phyloP scores from a whole-genome alignment of 2,797 vertebrate species.

The Catostomus latipinnis region DNA sequence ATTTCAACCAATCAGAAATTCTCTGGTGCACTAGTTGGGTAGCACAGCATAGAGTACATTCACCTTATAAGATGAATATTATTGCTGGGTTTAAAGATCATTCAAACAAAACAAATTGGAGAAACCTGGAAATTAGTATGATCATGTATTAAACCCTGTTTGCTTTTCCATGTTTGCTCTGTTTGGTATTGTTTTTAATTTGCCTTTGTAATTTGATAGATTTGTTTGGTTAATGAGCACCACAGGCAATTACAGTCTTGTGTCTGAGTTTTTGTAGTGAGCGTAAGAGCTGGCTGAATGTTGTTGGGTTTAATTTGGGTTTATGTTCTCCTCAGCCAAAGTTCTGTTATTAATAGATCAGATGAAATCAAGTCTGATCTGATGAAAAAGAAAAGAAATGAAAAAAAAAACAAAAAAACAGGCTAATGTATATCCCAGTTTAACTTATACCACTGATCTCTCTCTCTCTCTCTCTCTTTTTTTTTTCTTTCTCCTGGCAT shows the following conservation, averaged over 20 bases:
- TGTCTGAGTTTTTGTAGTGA: constrained; percentile 3
- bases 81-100: constrained; percentile 10
- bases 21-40: not conserved
- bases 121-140: constrained; percentile 9
- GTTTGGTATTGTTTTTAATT: constrained; percentile 28
- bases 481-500: constrained; percentile 68
- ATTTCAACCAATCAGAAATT: constrained; percentile 15
- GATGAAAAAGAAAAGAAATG: not conserved
- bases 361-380: not conserved
- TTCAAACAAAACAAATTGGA: constrained; percentile 11
- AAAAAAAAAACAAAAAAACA: not conserved
- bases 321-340: constrained; percentile 18
- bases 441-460: constrained; percentile 36
- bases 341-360: constrained; percentile 16
- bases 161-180: not conserved
- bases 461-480: constrained; percentile 35
- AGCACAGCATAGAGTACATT: not conserved
- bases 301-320: constrained; percentile 4
- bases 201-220: constrained; percentile 11
- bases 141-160: constrained; percentile 1
- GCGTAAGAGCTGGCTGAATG: constrained; percentile 6
- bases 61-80: not conserved
- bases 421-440: not conserved
- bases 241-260: not conserved
- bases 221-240: constrained; percentile 7